Evolutionary conservation across 2,797 vertebrate genomes (phyloP).

Genomic region (Parambassis ranga): DNA sequence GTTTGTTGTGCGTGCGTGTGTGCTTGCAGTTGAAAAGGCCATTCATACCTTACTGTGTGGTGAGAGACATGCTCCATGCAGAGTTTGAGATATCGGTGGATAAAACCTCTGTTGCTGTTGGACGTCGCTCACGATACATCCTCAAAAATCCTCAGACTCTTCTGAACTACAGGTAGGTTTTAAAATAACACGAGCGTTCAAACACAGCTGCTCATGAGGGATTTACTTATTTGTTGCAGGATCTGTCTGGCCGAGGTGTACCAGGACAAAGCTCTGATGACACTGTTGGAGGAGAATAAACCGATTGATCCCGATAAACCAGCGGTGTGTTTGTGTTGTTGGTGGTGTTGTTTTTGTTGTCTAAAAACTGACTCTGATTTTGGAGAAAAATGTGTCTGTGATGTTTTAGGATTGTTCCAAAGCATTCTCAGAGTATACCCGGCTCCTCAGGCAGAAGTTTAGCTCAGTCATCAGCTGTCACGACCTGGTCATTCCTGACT

Average conservation of each 20-base stretch:
- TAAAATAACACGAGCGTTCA: not conserved
- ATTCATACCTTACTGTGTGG: slow-evolving; percentile 90
- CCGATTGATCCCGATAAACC: slow-evolving; percentile 83
- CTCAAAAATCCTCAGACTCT: slow-evolving; percentile 93
- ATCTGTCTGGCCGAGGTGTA: slow-evolving; percentile 94
- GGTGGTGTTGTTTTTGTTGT: rapidly evolving
- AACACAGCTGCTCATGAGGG: rapidly evolving
- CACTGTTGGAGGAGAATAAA: slow-evolving; percentile 81
- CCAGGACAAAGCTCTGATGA: slow-evolving; percentile 89
- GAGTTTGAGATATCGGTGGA: slow-evolving; percentile 91
- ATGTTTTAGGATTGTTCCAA: slow-evolving; percentile 84
- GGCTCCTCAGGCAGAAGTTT: slow-evolving; percentile 89
- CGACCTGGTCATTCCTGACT: slow-evolving; percentile 84
- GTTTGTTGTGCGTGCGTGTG: too few species aligned
- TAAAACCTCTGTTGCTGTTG: slow-evolving; percentile 92
- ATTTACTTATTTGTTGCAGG: slow-evolving; percentile 67
- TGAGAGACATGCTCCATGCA: slow-evolving; percentile 90
- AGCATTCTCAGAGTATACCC: slow-evolving; percentile 88
- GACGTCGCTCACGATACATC: slow-evolving; percentile 90
- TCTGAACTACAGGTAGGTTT: slow-evolving; percentile 89
- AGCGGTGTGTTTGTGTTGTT: slow-evolving; percentile 74
- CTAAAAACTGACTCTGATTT: not conserved
- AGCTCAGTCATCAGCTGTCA: slow-evolving; percentile 77
- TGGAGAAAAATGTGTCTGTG: not conserved
- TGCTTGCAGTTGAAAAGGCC: slow-evolving; percentile 87